Conservation (phyloP, 2,888 invertebrate genomes). For the Andrena fulva region DNA sequence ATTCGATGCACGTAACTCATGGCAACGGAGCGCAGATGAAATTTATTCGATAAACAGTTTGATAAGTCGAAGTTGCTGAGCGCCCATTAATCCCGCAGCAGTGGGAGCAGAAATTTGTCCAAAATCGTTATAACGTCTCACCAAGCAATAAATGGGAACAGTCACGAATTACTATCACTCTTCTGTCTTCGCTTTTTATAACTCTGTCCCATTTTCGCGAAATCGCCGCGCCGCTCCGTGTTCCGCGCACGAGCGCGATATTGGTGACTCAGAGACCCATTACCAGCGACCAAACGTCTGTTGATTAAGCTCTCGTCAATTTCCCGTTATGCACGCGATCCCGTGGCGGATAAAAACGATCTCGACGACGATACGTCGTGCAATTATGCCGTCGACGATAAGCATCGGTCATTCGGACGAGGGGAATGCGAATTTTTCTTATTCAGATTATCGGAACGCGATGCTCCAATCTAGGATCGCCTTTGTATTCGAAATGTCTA, state of each 20-base stretch:
- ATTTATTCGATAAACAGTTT: too few relatives aligned
- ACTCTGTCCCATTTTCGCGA: constrained; percentile 14
- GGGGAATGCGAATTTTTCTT: constrained; percentile 23
- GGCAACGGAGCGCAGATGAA: too few relatives aligned
- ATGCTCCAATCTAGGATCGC: not conserved
- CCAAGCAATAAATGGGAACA: not conserved
- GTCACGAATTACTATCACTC: not conserved
- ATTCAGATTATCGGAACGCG: not conserved
- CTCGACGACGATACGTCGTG: constrained; percentile 46
- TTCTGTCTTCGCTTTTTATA: not conserved
- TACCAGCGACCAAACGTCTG: constrained; percentile 32
- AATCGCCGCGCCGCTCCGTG: not conserved
- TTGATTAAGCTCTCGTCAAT: constrained; percentile 51
- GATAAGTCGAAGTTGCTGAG: too few relatives aligned
- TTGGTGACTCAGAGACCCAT: constrained; percentile 23
- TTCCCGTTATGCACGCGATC: constrained; percentile 44
- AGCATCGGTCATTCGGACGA: constrained; percentile 7
- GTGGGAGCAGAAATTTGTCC: not conserved
- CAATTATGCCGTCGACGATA: constrained; percentile 54
- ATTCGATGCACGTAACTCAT: too few relatives aligned
- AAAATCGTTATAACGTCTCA: not conserved
- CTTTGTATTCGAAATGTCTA: not conserved
- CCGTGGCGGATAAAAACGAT: constrained; percentile 58
- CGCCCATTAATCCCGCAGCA: too few relatives aligned
- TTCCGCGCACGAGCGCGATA: constrained; percentile 7